Base-by-base conservation (phyloP, 2,113 vertebrate species). In the Thoracochromis brauschi region DNA sequence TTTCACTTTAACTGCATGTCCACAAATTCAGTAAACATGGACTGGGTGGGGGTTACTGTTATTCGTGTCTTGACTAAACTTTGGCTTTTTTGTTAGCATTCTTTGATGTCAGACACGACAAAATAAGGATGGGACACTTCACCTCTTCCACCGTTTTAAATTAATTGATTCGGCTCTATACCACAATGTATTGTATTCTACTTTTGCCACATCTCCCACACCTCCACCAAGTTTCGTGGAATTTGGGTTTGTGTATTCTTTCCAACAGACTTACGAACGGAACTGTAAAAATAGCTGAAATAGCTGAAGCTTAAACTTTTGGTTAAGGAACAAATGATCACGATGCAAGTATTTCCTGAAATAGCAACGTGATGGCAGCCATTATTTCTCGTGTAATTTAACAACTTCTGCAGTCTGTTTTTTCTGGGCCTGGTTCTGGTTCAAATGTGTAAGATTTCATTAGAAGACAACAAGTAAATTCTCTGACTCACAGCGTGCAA, bases 31-130 rank as follows among this genome's bases (percentile, higher is more conserved):
- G 60, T 38, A 65, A 65, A 65, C 60, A 38, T 8, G 10, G 26
- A 8, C 45, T 9, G 10, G 10, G 73, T 51, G 16, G 33, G 45
- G 73, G 45, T 78, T 51, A 51, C 26, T 78, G 73, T 78, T 78
- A 51, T 11, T 31, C 0, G 3, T 75, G 14, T 26, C 6, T 31
- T 78, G 24, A 31, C 24, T 51, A 1, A 78, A n/a, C 45, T 78
- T 78, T n/a, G 45, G 42, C 45, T 51, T 51, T 75, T 78, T 49
- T 49, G 7, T 49, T 78, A 51, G 17, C 26, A 51, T 78, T 78
- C 17, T 31, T 51, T 78, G 45, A 33, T 78, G 16, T 47, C 42
- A 78, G 16, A 78, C 21, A 16, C 1, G 7, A 78, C 6, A 75
- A 75, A 75, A 45, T 75, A 75, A 45, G 33, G 42, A 31, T 31